Evolutionary conservation across 2,113 vertebrate species (phyloP).

Genomic region (Poecilia latipinna): DNA sequence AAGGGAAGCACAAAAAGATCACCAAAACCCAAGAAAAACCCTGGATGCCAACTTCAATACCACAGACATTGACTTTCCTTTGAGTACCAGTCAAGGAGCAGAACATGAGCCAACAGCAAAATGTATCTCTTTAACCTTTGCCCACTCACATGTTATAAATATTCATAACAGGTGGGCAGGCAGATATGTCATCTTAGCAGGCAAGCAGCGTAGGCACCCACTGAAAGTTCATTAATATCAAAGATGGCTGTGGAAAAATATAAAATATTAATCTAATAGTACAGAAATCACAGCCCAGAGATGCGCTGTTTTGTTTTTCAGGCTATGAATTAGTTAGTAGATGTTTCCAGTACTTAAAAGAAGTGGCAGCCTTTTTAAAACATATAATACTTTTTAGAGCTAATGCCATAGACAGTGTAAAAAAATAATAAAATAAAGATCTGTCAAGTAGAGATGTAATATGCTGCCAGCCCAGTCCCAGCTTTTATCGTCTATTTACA

Average conservation of each 20-base stretch:
- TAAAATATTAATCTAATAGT: conserved; percentile 59
- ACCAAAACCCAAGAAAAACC: not conserved
- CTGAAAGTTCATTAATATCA: conserved; percentile 66
- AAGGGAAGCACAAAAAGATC: conserved; percentile 2
- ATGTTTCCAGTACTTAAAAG: conserved; percentile 23
- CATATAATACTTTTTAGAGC: conserved; percentile 4
- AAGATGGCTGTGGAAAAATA: conserved; percentile 42
- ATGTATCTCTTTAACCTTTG: conserved; percentile 54
- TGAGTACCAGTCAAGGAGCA: conserved; percentile 15
- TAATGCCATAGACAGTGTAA: conserved; percentile 21
- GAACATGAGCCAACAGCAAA: conserved; percentile 39
- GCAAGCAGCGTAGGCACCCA: conserved; percentile 32
- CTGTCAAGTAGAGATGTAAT: not conserved
- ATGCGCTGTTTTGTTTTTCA: conserved; percentile 39
- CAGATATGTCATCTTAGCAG: conserved; percentile 51
- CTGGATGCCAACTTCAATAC: conserved; percentile 61
- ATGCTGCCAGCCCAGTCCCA: not conserved
- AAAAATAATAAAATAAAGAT: not conserved
- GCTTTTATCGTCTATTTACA: conserved; percentile 29
- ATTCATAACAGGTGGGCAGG: conserved; percentile 63
- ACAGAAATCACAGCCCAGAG: conserved; percentile 16
- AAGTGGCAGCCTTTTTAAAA: conserved; percentile 23
- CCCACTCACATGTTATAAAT: conserved; percentile 52
- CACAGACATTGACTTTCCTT: conserved; percentile 58
- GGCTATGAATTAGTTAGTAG: conserved; percentile 22